Evolutionary conservation across 1,140 invertebrate genomes (phyloP).

Genomic region (Camponotus pennsylvanicus): DNA sequence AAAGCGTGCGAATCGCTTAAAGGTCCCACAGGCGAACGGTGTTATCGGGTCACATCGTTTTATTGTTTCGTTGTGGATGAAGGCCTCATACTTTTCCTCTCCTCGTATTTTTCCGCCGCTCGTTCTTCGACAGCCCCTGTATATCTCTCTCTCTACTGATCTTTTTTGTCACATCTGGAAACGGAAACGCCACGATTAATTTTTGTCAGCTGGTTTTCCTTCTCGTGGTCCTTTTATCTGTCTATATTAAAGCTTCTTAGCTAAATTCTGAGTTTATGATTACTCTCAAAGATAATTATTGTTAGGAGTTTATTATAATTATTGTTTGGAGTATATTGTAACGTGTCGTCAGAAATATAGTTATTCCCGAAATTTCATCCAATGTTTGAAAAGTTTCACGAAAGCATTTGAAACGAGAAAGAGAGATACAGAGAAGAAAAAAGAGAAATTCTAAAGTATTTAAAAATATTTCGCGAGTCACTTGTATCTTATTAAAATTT

Average conservation of each 20-base stretch:
- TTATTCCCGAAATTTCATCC: too few relatives aligned
- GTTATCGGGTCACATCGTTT: constrained; percentile 51
- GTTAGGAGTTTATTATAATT: neutral
- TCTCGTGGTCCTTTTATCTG: neutral
- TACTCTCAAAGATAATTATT: constrained; percentile 16
- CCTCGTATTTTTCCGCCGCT: constrained; percentile 30
- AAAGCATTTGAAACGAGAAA: too few relatives aligned
- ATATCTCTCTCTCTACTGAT: neutral
- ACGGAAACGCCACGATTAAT: constrained; percentile 52
- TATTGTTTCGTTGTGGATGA: constrained; percentile 48
- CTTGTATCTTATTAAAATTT: neutral
- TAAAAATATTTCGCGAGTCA: too few relatives aligned
- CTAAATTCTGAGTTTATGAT: neutral
- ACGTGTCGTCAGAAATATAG: neutral
- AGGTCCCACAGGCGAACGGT: constrained; percentile 25
- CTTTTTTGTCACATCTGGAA: constrained; percentile 48
- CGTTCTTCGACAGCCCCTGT: constrained; percentile 31
- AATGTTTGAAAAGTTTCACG: too few relatives aligned
- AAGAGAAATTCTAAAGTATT: too few relatives aligned
- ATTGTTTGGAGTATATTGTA: neutral
- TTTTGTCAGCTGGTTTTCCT: constrained; percentile 12
- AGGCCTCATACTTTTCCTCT: constrained; percentile 45
- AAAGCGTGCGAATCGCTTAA: constrained; percentile 17
- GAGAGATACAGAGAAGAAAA: too few relatives aligned
- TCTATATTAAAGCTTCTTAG: constrained; percentile 22